phyloP scores from a whole-genome alignment of 2,113 vertebrate species.

The Amazona vittata region DNA sequence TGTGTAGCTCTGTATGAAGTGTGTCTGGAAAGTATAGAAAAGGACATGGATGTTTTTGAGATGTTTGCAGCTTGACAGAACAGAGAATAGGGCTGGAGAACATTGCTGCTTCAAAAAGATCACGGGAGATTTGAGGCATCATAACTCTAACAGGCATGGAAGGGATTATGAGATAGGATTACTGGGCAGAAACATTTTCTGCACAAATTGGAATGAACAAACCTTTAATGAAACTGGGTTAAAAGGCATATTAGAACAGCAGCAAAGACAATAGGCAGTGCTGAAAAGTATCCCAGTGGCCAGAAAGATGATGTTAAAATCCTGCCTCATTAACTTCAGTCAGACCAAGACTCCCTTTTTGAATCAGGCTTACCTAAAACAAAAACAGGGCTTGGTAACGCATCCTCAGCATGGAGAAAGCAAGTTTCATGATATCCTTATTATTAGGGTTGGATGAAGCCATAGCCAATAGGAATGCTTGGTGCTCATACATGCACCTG shows the following conservation, averaged over 20 bases:
- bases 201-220: not conserved
- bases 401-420: not conserved
- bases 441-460: not conserved
- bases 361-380: not conserved
- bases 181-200: not conserved
- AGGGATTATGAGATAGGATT: not conserved
- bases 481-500: fast-evolving
- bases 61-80: not conserved
- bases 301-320: not conserved
- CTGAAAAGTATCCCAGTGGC: not conserved
- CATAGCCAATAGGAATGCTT: fast-evolving
- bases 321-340: not conserved
- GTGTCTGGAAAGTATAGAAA: not conserved
- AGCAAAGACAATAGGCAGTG: not conserved
- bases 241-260: not conserved
- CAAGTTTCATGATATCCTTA: not conserved
- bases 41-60: not conserved
- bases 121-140: fast-evolving
- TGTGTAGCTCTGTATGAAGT: not conserved
- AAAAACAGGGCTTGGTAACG: not conserved
- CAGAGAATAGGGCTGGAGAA: not conserved
- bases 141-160: not conserved
- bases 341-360: not conserved
- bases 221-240: not conserved
- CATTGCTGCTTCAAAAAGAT: not conserved